Evolutionary conservation across 2,113 vertebrate species (phyloP).

Genomic region (Peromyscus maniculatus): DNA sequence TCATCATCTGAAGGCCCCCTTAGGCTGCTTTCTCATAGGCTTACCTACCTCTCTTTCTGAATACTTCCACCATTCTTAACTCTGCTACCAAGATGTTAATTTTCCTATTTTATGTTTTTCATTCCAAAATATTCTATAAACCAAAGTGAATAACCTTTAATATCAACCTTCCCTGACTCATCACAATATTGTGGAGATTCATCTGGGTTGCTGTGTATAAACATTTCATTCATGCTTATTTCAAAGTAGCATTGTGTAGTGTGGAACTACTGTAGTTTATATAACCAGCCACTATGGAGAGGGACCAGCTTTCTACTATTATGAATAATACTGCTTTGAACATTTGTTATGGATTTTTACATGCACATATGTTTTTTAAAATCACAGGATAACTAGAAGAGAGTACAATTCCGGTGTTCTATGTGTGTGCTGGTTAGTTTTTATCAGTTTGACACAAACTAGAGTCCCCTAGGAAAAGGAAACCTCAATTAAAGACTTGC

Average conservation of each 20-base stretch:
- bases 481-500: not conserved
- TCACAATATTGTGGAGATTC: not conserved
- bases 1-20: too few species aligned
- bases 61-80: accelerated
- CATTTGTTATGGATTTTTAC: not conserved
- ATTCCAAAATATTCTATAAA: not conserved
- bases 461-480: not conserved
- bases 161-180: not conserved
- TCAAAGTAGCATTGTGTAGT: not conserved
- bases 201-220: not conserved
- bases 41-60: accelerated
- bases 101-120: not conserved
- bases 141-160: not conserved
- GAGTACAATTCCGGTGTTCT: not conserved
- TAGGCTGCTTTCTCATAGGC: not conserved
- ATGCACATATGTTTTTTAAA: not conserved
- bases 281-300: not conserved
- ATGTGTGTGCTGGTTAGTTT: not conserved
- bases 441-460: not conserved
- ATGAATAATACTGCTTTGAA: not conserved
- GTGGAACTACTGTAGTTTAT: not conserved
- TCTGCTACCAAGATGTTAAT: not conserved
- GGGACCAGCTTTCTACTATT: not conserved
- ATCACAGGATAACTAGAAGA: too few species aligned
- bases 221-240: not conserved